Conservation (phyloP, 2,113 vertebrate genomes). For the Origma solitaria region DNA sequence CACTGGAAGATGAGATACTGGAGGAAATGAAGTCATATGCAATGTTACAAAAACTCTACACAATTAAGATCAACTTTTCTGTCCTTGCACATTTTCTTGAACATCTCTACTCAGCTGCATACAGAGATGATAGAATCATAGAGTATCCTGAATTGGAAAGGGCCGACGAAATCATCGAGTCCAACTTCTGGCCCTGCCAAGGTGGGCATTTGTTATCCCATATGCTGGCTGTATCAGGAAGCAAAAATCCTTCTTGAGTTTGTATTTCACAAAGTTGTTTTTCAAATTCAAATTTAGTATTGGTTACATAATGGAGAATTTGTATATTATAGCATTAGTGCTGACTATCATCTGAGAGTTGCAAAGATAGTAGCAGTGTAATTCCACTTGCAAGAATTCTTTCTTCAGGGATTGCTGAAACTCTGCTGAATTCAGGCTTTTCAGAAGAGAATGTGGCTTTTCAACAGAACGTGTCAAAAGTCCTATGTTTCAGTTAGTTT, state of each 20-base stretch:
- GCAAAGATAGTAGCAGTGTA: background rate
- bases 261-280: background rate
- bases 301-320: background rate
- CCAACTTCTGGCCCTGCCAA: background rate
- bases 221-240: background rate
- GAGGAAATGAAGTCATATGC: fast-evolving
- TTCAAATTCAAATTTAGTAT: background rate
- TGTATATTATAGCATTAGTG: background rate
- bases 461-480: background rate
- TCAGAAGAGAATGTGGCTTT: background rate
- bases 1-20: background rate
- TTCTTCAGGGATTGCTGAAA: background rate
- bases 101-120: background rate
- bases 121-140: background rate
- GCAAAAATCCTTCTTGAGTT: background rate
- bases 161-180: background rate
- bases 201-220: background rate
- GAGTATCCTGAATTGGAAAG: background rate
- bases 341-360: background rate
- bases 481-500: background rate
- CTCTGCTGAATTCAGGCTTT: background rate
- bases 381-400: background rate
- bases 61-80: background rate
- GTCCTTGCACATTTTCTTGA: background rate
- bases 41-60: background rate